Evolutionary conservation across 2,113 vertebrate species (phyloP), one percentile per base, ranked within the genome.

Genomic region (Ceyx melanurus): DNA sequence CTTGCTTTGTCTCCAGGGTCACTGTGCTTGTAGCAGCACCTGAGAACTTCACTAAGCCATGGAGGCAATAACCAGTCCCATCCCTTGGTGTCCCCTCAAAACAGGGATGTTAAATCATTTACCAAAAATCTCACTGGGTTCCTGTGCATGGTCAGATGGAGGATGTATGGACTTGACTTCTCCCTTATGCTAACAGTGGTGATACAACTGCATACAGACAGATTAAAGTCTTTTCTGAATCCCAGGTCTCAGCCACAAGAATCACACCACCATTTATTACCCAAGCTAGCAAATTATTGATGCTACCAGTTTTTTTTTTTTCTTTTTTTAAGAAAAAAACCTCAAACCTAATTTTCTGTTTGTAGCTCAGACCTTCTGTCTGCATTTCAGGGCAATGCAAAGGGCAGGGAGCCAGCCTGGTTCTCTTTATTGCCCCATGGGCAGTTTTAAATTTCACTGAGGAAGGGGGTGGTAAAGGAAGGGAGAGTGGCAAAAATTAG

Each of bases 401-500:
- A 82, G 60, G 43, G 46, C 56, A 85, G 16, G 25, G 61, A 62
- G 46, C 22, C 43, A 71, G 79, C 18, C 67, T 60, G 51, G 56
- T 87, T 92, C 48, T 57, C 56, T 73, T 79, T 37, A 45, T 53
- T 92, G 72, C 48, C 48, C 37, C 45, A 25, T 29, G 57, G 72
- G 64, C 61, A 91, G 89, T 93, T 93, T 95, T 86, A 79, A 64
- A 79, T 95, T 96, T 96, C 90, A 90, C 31, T 10, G 54, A 92
- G 67, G 40, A 92, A 82, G 28, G 54, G 67, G 71, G 13, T 80
- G 31, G 74, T 19, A 88, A 89, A 33, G 66, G 77, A 83, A 90
- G 18, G 48, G 31, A 89, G 67, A 74, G 35, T 70, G 85, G 79
- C 87, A 93, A 95, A 95, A 86, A 92, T 88, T 54, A 91, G 75